Percentiles rank a stretch among this genome's conserved stretches.
Evolutionary conservation across 1,140 invertebrate species (phyloP).

Genomic region (Aphis gossypii): DNA sequence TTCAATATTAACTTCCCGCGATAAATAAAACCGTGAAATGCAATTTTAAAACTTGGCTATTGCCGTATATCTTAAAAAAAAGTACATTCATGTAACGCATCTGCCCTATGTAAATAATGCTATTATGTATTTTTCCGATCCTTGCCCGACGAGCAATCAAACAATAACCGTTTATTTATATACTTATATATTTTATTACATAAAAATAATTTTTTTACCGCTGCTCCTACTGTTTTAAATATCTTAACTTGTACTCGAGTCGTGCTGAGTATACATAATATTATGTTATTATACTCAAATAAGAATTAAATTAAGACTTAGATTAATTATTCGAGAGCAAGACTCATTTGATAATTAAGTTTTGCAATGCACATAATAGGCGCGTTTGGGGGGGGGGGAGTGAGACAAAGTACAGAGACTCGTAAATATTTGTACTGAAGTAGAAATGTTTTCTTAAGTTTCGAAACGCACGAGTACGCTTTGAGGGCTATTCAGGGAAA

Average conservation of each 20-base stretch:
- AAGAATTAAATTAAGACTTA: too few relatives aligned
- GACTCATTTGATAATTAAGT: too few relatives aligned
- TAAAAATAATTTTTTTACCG: too few relatives aligned
- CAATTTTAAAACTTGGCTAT: neutral
- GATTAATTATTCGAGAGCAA: too few relatives aligned
- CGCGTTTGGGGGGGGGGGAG: too few relatives aligned
- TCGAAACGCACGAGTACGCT: neutral
- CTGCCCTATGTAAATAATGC: neutral
- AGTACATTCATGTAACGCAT: neutral
- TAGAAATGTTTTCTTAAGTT: neutral
- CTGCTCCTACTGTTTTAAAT: neutral
- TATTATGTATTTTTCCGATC: neutral
- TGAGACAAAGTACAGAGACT: neutral
- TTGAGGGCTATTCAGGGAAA: neutral
- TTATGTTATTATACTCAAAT: too few relatives aligned
- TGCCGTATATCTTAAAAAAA: neutral
- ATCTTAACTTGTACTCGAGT: neutral
- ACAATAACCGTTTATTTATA: neutral
- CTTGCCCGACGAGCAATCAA: neutral
- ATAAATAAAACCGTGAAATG: neutral
- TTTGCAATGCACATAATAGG: too few relatives aligned
- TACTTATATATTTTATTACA: too few relatives aligned
- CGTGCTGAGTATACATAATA: neutral
- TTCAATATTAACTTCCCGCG: neutral
- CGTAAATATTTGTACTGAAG: neutral